Percentiles rank a stretch among this genome's conserved stretches.
These are phyloP conservation scores for Sinohyriopsis cumingii DNA, from an alignment of 2,888 invertebrate genomes.

Conservation along the genomic window DNA sequence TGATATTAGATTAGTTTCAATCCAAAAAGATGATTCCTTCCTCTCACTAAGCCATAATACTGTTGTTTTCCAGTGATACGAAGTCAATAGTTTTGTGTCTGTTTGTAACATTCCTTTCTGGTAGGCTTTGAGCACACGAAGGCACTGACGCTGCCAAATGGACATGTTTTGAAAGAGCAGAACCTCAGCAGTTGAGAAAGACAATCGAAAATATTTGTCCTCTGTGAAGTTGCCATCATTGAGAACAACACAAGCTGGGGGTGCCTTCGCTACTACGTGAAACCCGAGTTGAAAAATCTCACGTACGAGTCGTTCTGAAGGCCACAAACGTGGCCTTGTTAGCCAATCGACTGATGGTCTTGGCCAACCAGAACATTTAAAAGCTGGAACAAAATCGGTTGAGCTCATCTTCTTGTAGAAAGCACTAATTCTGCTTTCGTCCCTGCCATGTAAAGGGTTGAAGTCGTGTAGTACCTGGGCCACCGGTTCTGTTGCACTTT, in stretches of 20 bases:
- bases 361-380: slow-evolving; percentile 14
- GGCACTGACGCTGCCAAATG: slow-evolving; percentile 9
- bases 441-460: no score
- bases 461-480: no score
- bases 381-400: slow-evolving; percentile 22
- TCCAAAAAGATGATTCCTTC: slow-evolving; percentile 11
- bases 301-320: slow-evolving; percentile 7
- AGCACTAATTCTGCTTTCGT: no score
- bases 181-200: slow-evolving; percentile 17
- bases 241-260: background rate
- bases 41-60: slow-evolving; percentile 18
- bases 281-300: slow-evolving; percentile 9
- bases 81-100: slow-evolving; percentile 11
- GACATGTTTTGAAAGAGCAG: slow-evolving; percentile 9
- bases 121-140: slow-evolving; percentile 19
- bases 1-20: slow-evolving; percentile 1
- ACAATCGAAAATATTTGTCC: slow-evolving; percentile 13
- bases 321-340: slow-evolving; percentile 17
- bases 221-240: background rate
- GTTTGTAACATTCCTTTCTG: slow-evolving; percentile 15
- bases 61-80: slow-evolving; percentile 23
- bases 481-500: no score
- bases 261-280: slow-evolving; percentile 17
- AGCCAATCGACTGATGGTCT: slow-evolving; percentile 15
- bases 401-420: slow-evolving; percentile 2